Evolutionary conservation across 30 jellyfish, hydroid and myxozoan species (phyloP).

Genomic region (Pelagia noctiluca): DNA sequence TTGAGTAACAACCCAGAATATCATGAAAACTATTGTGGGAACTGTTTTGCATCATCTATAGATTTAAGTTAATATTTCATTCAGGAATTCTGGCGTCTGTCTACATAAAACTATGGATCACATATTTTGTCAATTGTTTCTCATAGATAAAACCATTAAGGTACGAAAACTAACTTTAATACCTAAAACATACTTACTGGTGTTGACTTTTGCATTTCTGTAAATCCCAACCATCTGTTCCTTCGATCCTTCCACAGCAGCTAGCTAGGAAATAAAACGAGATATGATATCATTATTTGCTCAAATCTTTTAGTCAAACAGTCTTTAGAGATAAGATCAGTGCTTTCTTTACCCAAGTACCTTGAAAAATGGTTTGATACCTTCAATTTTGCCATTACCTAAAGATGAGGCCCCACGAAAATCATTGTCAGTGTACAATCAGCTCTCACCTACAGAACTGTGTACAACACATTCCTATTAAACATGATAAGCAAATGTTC

Average conservation of each 20-base stretch:
- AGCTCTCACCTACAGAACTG: not conserved
- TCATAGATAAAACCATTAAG: not conserved
- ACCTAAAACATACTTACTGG: not conserved
- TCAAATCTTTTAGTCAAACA: not conserved
- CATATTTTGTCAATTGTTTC: not conserved
- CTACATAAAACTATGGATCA: not conserved
- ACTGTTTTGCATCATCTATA: not conserved
- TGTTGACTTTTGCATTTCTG: conserved; percentile 31
- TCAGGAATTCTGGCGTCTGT: not conserved
- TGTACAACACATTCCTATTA: no score
- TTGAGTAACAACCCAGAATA: no score
- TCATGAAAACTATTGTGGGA: not conserved
- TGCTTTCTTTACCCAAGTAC: no score
- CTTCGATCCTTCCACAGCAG: conserved; percentile 21
- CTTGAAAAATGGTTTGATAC: not conserved
- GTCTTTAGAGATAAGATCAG: no score
- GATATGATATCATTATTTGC: not conserved
- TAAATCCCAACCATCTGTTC: conserved; percentile 6
- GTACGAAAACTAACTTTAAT: not conserved
- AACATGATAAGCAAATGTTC: no score
- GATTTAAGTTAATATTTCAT: not conserved
- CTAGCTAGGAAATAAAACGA: not conserved
- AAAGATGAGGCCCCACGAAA: not conserved
- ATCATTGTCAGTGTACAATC: not conserved
- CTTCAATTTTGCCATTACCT: not conserved